Conservation (phyloP, 1,140 invertebrate genomes). For the Manduca sexta region DNA sequence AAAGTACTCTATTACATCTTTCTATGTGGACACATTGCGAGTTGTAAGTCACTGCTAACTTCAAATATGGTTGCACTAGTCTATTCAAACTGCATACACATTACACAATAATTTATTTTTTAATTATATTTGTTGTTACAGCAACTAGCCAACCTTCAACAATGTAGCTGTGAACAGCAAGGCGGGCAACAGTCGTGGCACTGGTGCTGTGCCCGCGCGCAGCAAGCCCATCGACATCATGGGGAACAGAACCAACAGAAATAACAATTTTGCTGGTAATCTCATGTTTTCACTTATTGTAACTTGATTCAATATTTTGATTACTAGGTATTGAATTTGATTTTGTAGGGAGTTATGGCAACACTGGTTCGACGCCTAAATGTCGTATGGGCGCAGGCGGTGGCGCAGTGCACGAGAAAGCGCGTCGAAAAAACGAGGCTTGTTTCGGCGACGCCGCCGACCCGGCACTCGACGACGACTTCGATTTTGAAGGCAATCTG, state of each 20-base stretch:
- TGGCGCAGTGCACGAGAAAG: constrained; percentile 31
- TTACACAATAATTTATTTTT: not conserved
- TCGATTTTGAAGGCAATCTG: constrained; percentile 96
- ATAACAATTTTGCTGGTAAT: constrained; percentile 34
- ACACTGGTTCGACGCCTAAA: constrained; percentile 29
- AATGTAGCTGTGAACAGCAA: constrained; percentile 15
- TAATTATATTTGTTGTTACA: not conserved
- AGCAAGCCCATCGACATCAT: constrained; percentile 62
- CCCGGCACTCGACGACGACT: constrained; percentile 79
- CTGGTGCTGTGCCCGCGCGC: constrained; percentile 14
- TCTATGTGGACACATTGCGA: no score
- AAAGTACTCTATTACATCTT: no score
- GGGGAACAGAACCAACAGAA: constrained; percentile 30
- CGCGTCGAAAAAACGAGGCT: constrained; percentile 65
- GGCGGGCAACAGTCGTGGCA: constrained; percentile 4
- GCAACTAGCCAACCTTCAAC: not conserved
- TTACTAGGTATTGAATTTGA: no score
- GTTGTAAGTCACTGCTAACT: no score
- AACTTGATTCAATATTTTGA: not conserved
- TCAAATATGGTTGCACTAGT: no score
- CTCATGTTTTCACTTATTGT: not conserved
- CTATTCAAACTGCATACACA: no score
- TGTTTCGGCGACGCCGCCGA: constrained; percentile 74
- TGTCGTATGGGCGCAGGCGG: constrained; percentile 12
- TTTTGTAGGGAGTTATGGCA: constrained; percentile 32